These are phyloP conservation scores for Platichthys flesus DNA, from an alignment of 2,113 vertebrate species.

Conservation along the genomic window DNA sequence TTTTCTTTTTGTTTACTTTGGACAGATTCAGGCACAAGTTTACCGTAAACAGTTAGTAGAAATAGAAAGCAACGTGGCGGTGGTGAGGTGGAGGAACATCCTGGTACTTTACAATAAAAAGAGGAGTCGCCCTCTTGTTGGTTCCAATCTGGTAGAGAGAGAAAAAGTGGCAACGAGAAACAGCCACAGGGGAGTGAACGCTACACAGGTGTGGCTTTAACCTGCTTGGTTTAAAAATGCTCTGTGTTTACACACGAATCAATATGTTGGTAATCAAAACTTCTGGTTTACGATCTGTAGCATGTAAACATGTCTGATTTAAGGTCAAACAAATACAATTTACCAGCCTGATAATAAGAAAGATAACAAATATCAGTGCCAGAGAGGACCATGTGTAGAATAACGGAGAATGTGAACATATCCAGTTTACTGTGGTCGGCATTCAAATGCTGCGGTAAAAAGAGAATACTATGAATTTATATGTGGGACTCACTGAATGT, in stretches of 20 bases:
- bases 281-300: slow-evolving; percentile 1
- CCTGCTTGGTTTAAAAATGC: slow-evolving; percentile 29
- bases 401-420: not conserved
- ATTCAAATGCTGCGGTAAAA: slow-evolving; percentile 27
- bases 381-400: not conserved
- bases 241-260: not conserved
- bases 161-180: slow-evolving; percentile 11
- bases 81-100: slow-evolving; percentile 30
- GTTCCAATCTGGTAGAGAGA: slow-evolving; percentile 20
- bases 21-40: slow-evolving; percentile 87
- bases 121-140: slow-evolving; percentile 10
- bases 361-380: not conserved
- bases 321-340: slow-evolving; percentile 1
- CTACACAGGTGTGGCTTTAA: slow-evolving; percentile 19
- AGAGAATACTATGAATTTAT: slow-evolving; percentile 11
- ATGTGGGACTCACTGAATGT: slow-evolving; percentile 37
- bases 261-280: not conserved
- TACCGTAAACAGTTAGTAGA: slow-evolving; percentile 79
- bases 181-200: slow-evolving; percentile 38
- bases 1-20: slow-evolving; percentile 54
- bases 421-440: slow-evolving; percentile 33
- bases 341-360: not conserved
- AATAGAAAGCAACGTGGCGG: slow-evolving; percentile 58
- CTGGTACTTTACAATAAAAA: slow-evolving; percentile 17
- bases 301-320: slow-evolving; percentile 44